These are phyloP conservation scores for Sarotherodon lohbergeri DNA, from an alignment of 2,113 vertebrate species.

Conservation along the genomic window DNA sequence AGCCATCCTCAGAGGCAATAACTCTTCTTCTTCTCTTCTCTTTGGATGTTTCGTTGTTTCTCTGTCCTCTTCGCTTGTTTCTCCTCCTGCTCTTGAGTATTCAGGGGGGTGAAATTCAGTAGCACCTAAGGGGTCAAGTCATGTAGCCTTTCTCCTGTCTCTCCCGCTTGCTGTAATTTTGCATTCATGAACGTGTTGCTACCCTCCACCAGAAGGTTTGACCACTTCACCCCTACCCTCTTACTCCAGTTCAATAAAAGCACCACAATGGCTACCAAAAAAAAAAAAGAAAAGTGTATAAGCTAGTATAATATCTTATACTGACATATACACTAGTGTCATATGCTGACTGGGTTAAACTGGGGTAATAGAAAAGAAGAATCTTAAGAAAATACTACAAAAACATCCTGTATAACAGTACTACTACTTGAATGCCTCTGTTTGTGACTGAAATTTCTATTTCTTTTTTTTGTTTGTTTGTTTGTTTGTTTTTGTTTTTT, in stretches of 20 bases:
- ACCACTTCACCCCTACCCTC: constrained; percentile 38
- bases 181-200: constrained; percentile 59
- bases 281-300: constrained; percentile 30
- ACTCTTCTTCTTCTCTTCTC: background rate
- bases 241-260: constrained; percentile 73
- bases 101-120: constrained; percentile 49
- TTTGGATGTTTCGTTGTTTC: constrained; percentile 22
- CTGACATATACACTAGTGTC: constrained; percentile 23
- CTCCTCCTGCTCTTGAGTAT: constrained; percentile 9
- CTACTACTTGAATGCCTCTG: constrained; percentile 99
- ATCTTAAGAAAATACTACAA: constrained; percentile 70
- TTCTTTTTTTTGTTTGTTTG: constrained; percentile 80
- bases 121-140: constrained; percentile 79
- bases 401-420: constrained; percentile 96
- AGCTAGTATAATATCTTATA: constrained; percentile 9
- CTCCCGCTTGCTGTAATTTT: constrained; percentile 68
- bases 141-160: constrained; percentile 58
- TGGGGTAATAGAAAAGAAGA: constrained; percentile 70
- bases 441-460: constrained; percentile 94
- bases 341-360: constrained; percentile 75
- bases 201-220: constrained; percentile 43
- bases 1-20: constrained; percentile 66
- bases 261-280: constrained; percentile 77
- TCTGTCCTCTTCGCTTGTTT: background rate
- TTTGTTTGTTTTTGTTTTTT: constrained; percentile 68